These are phyloP conservation scores for Sorex araneus DNA, from an alignment of 2,113 vertebrate species.

Conservation along the genomic window DNA sequence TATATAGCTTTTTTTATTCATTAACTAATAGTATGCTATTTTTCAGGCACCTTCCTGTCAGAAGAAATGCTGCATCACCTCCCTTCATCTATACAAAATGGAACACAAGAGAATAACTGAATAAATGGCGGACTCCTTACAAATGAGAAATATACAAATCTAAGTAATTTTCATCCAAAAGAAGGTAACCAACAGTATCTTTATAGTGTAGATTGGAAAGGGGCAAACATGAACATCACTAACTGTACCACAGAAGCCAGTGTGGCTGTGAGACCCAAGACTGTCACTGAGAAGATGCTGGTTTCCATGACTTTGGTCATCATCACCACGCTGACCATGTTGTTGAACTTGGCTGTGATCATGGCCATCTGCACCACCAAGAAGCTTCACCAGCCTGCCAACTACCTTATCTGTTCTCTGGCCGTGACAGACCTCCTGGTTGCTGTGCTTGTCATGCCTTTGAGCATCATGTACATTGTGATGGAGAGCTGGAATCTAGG, in stretches of 20 bases:
- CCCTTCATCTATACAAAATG: slow-evolving; percentile 65
- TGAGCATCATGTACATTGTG: slow-evolving; percentile 94
- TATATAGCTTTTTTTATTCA: slow-evolving; percentile 38
- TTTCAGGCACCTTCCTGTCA: slow-evolving; percentile 82
- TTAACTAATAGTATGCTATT: slow-evolving; percentile 77
- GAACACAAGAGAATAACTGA: slow-evolving; percentile 48
- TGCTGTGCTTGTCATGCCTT: slow-evolving; percentile 94
- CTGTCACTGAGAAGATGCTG: slow-evolving; percentile 90
- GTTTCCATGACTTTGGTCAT: slow-evolving; percentile 90
- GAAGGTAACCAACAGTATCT: slow-evolving; percentile 60
- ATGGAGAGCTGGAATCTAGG: slow-evolving; percentile 93
- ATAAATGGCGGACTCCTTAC: slow-evolving; percentile 49
- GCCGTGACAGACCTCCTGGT: slow-evolving; percentile 95
- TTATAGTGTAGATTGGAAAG: slow-evolving; percentile 47
- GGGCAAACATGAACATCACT: slow-evolving; percentile 90
- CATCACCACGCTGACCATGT: slow-evolving; percentile 91
- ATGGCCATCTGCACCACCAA: slow-evolving; percentile 93
- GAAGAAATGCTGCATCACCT: slow-evolving; percentile 71
- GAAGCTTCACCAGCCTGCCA: slow-evolving; percentile 95
- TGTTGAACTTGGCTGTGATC: slow-evolving; percentile 93
- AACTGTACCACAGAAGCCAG: slow-evolving; percentile 90
- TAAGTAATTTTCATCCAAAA: slow-evolving; percentile 64
- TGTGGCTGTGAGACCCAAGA: slow-evolving; percentile 84
- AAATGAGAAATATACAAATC: slow-evolving; percentile 73
- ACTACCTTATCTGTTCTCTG: slow-evolving; percentile 96